Percentiles rank a stretch among this genome's conserved stretches.
Evolutionary conservation across 1,140 invertebrate genomes (phyloP).

Genomic region (Amyelois transitella): DNA sequence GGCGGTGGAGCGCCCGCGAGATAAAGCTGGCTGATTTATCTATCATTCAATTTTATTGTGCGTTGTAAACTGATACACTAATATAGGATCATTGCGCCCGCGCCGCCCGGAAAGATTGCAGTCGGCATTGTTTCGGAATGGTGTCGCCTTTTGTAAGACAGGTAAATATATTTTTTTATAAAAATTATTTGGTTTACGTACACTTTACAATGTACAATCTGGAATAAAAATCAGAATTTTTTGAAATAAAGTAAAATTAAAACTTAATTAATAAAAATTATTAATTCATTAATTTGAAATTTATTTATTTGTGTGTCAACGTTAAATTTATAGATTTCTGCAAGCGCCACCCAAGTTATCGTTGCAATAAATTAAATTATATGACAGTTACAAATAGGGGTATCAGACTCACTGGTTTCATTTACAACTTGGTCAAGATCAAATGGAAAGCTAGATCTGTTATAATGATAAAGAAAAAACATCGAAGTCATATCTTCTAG

Average conservation of each 20-base stretch:
- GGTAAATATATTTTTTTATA: too few relatives aligned
- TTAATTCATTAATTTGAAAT: too few relatives aligned
- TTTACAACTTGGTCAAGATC: conserved; percentile 7
- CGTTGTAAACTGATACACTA: not conserved
- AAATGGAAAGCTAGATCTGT: conserved; percentile 12
- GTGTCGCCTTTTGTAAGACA: not conserved
- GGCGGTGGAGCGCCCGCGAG: too few relatives aligned
- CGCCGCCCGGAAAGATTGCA: not conserved
- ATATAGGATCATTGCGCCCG: not conserved
- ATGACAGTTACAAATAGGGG: conserved; percentile 4
- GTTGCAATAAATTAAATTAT: not conserved
- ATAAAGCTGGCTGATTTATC: not conserved
- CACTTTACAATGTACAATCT: too few relatives aligned
- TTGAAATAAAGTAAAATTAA: too few relatives aligned
- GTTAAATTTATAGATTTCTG: too few relatives aligned
- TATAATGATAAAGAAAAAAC: too few relatives aligned
- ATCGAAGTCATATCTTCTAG: too few relatives aligned
- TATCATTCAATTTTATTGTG: not conserved
- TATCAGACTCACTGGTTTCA: not conserved
- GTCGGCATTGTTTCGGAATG: not conserved
- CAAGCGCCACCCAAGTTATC: not conserved
- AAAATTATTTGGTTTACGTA: too few relatives aligned
- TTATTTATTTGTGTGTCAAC: too few relatives aligned
- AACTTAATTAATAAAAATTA: too few relatives aligned
- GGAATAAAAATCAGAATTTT: too few relatives aligned